Evolutionary conservation across 2,797 vertebrate genomes (phyloP), one percentile per base, ranked within the genome.

Genomic region (Chloroceryle inda): DNA sequence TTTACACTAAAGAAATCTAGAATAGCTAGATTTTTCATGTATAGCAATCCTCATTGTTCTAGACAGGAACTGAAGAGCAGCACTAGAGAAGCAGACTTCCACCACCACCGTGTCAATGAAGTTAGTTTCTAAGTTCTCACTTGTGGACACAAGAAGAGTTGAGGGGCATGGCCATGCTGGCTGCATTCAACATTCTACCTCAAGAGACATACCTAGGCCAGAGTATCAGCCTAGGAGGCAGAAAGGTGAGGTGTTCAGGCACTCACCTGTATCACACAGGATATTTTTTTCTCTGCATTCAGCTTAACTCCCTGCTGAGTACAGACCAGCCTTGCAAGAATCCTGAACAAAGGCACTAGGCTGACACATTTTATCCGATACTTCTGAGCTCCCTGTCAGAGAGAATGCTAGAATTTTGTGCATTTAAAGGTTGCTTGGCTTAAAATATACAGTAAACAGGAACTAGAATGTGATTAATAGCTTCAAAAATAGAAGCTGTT

Each of bases 401-500:
- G 37, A 50, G 17, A 77, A 13, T 4, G 20, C 21, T 6, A 11
- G 66, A 13, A 15, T 15, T 44, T 18, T 26, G 37, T 44, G 52
- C 52, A 67, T 37, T 33, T 63, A 61, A 49, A 84, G 33, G 56
- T 31, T 56, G 27, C 31, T 59, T 50, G 38, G 33, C 64, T 94
- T 77, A 56, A 94, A 93, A 78, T 20, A 74, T 0, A 40, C 44
- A 61, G 52, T 26, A 56, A 93, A 83, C 18, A 80, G 68, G 44
- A 96, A 31, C 17, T 52, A 40, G 13, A 72, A 53, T 42, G n/a
- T 23, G 83, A 63, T 75, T 71, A 92, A 75, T 72, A 88, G 9
- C 29, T 50, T 72, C 40, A 72, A 53, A 91, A 89, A 63, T 21
- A 94, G 75, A 38, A 91, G 58, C 38, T 95, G 63, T 75, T 77